A percentile compares a stretch with the other conserved stretches of the same genome.
These are phyloP conservation scores for Hemiscyllium ocellatum DNA, from an alignment of 2,113 vertebrate species.

Conservation along the genomic window DNA sequence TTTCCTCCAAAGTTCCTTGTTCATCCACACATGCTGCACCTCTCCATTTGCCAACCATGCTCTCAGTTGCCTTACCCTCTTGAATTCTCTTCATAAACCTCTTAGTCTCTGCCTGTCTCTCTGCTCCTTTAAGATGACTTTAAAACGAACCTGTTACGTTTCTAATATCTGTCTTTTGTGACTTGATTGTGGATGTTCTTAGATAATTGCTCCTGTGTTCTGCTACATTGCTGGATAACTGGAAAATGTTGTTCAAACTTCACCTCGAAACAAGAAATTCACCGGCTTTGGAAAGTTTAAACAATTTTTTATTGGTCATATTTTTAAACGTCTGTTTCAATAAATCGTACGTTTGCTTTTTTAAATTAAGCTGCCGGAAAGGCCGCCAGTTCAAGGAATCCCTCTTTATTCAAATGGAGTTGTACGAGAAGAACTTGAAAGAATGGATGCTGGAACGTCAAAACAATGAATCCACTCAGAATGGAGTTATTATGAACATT, in stretches of 20 bases:
- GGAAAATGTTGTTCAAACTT: neutral
- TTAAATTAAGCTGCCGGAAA: neutral
- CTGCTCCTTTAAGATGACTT: too few relatives aligned
- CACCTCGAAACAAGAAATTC: neutral
- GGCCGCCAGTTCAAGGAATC: neutral
- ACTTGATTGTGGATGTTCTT: neutral
- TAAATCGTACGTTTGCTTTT: neutral
- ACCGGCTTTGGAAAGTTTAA: neutral
- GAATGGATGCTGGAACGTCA: neutral
- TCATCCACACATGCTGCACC: too few relatives aligned
- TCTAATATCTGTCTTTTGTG: neutral
- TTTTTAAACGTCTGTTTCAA: neutral
- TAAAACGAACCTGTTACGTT: too few relatives aligned
- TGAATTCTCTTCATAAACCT: too few relatives aligned
- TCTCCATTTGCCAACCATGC: too few relatives aligned
- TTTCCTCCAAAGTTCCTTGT: too few relatives aligned
- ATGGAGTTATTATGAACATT: neutral
- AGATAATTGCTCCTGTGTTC: neutral
- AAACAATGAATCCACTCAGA: neutral
- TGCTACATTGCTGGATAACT: neutral
- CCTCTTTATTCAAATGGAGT: constrained; percentile 16
- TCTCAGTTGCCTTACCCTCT: too few relatives aligned
- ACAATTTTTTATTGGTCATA: neutral
- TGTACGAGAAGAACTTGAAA: neutral
- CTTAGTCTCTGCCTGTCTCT: too few relatives aligned